Base-by-base conservation (phyloP, 2,113 vertebrate genomes). In the Lathamus discolor region DNA sequence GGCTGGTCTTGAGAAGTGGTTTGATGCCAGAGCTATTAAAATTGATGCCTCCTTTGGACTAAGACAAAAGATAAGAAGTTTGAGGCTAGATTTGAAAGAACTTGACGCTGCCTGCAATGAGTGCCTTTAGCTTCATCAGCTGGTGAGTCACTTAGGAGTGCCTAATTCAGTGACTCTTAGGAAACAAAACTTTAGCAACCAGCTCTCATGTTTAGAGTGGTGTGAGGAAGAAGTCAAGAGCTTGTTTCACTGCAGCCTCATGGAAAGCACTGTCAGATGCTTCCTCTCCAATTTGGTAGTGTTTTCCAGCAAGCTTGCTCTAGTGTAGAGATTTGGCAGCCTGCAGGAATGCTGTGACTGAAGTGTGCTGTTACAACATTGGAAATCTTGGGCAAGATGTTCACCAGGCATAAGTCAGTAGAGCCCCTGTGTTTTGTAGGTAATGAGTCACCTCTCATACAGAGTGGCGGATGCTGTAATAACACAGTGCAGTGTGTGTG, bases 111-210 rank as follows among this genome's bases (percentile, higher is more conserved):
- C 59, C 52, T 87, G 62, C 74, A 69, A 8, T 69, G 48, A 90
- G 8, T 43, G 15, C 84, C 84, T 85, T 72, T 44, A 59, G 54
- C 46, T 93, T 93, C 92, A 74, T 62, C 31, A 43, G 17, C 79
- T 80, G 44, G 48, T 95, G 93, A 91, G 44, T 97, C 92, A 95
- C 63, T 77, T 67, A 90, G 92, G 89, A 95, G 86, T 61, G 62
- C 44, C 88, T 61, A 54, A 81, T 91, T 81, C 57, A 64, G 48
- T 46, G 62, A 69, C 61, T 91, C 84, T 76, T 48, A 17, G 43
- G 76, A 86, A 90, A 91, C 48, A 86, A 83, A 86, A 75, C 31
- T 76, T 92, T 25, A 88, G 75, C 59, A 76, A 83, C 37, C 49
- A 80, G 31, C 41, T 86, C 35, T 92, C 46, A 83, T 69, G 33